Conservation (phyloP, 2,888 invertebrate species). For the Falcaria lacertinaria region DNA sequence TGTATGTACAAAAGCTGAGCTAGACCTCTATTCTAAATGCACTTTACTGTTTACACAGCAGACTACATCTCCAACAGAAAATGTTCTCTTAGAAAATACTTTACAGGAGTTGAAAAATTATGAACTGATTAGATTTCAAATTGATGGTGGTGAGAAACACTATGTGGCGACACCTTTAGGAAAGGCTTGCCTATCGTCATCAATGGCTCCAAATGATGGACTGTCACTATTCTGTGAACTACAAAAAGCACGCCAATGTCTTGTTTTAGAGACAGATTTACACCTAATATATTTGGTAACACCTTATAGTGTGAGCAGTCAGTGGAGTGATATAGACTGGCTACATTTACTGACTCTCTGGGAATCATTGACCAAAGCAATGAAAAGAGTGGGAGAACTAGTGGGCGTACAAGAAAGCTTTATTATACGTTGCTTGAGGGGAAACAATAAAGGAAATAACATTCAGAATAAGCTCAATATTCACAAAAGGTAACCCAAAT, state of each 20-base stretch:
- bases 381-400: constrained; percentile 92
- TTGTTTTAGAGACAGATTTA: constrained; percentile 95
- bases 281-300: constrained; percentile 98
- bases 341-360: constrained; percentile 88
- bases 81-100: constrained; percentile 66
- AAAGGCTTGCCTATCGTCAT: constrained; percentile 94
- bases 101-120: constrained; percentile 86
- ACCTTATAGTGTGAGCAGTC: constrained; percentile 92
- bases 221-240: constrained; percentile 93
- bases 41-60: constrained; percentile 81
- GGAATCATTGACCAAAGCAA: constrained; percentile 87
- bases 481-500: constrained; percentile 78
- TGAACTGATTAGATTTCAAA: constrained; percentile 88
- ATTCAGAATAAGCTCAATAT: constrained; percentile 78
- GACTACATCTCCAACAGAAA: constrained; percentile 35
- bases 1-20: constrained; percentile 84
- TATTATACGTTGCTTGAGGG: constrained; percentile 87
- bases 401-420: constrained; percentile 94
- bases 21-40: constrained; percentile 88
- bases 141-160: constrained; percentile 61
- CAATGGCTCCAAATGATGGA: constrained; percentile 97
- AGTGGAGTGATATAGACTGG: constrained; percentile 91
- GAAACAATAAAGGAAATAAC: constrained; percentile 80
- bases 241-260: constrained; percentile 91
- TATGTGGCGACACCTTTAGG: constrained; percentile 92